Evolutionary conservation across 1,140 invertebrate species (phyloP).

Genomic region (Pseudachorutes palmiensis): DNA sequence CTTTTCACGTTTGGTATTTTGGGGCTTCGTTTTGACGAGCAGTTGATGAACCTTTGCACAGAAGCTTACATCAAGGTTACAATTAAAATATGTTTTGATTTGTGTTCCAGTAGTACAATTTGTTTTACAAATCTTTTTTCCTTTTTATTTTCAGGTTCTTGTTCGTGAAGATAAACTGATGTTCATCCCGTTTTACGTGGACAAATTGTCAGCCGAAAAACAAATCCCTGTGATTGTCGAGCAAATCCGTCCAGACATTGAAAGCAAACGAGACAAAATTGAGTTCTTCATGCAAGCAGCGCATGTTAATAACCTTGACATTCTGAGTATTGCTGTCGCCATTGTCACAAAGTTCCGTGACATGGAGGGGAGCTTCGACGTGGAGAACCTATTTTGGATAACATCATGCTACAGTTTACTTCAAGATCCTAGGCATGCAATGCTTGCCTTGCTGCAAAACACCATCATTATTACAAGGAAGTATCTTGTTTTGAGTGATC

Average conservation of each 20-base stretch:
- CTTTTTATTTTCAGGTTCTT: conserved; percentile 23
- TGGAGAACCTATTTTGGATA: conserved; percentile 30
- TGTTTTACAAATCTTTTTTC: too few species aligned
- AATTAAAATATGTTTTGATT: too few species aligned
- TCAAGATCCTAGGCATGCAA: conserved; percentile 16
- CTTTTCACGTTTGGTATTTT: conserved; percentile 25
- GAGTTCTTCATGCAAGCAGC: conserved; percentile 20
- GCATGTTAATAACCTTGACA: conserved; percentile 21
- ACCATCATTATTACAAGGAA: conserved; percentile 22
- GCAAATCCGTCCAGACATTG: conserved; percentile 13
- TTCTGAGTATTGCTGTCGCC: conserved; percentile 21
- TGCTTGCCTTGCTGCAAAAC: conserved; percentile 25
- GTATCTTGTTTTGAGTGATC: conserved; percentile 24
- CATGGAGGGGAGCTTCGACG: conserved; percentile 24
- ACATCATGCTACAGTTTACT: conserved; percentile 21
- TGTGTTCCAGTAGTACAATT: too few species aligned
- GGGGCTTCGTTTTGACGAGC: conserved; percentile 7
- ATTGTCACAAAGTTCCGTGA: conserved; percentile 26
- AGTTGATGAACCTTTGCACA: conserved; percentile 17
- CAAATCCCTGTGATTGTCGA: conserved; percentile 26
- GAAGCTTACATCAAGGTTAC: conserved; percentile 28
- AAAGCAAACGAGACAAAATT: conserved; percentile 15
- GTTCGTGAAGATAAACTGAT: conserved; percentile 19
- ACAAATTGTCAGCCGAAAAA: conserved; percentile 19
- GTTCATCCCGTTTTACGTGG: conserved; percentile 34